A percentile compares a stretch with the other conserved stretches of the same genome.
These are phyloP conservation scores for Festucalex cinctus DNA, from an alignment of 2,113 vertebrate genomes.

Conservation along the genomic window DNA sequence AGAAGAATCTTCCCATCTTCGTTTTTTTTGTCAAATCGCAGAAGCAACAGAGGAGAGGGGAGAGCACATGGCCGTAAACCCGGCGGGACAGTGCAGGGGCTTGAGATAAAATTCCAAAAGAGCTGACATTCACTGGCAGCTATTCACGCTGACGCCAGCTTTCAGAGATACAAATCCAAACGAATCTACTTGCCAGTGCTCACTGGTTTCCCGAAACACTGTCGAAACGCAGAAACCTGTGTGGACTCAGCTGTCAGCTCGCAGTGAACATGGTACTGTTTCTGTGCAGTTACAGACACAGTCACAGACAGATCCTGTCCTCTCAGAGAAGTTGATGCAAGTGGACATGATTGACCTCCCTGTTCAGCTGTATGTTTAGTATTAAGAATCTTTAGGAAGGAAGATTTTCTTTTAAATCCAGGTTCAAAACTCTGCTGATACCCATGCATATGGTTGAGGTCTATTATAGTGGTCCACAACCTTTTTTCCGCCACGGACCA, in stretches of 20 bases:
- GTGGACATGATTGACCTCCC: slow-evolving; percentile 34
- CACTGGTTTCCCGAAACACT: neutral
- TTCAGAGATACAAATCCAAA: slow-evolving; percentile 59
- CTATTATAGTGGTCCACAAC: no score
- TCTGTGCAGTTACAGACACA: slow-evolving; percentile 5
- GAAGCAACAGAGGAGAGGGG: slow-evolving; percentile 21
- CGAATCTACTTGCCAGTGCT: slow-evolving; percentile 30
- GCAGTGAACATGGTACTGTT: neutral
- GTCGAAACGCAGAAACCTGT: slow-evolving; percentile 10
- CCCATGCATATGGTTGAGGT: no score
- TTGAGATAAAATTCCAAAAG: slow-evolving; percentile 33
- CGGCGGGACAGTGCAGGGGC: slow-evolving; percentile 21
- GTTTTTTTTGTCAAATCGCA: slow-evolving; percentile 37
- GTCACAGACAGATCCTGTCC: slow-evolving; percentile 2
- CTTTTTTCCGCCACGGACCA: no score
- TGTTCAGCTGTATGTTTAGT: slow-evolving; percentile 4
- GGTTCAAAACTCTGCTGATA: no score
- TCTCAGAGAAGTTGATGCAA: slow-evolving; percentile 18
- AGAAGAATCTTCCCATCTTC: slow-evolving; percentile 26
- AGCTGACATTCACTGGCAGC: slow-evolving; percentile 58
- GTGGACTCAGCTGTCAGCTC: slow-evolving; percentile 8
- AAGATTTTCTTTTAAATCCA: no score
- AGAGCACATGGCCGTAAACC: slow-evolving; percentile 13
- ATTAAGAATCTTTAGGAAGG: slow-evolving; percentile 13
- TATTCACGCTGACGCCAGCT: slow-evolving; percentile 45